These are phyloP conservation scores for Pterobdella sp. DNA, from an alignment of 2,888 invertebrate genomes.

Conservation along the genomic window DNA sequence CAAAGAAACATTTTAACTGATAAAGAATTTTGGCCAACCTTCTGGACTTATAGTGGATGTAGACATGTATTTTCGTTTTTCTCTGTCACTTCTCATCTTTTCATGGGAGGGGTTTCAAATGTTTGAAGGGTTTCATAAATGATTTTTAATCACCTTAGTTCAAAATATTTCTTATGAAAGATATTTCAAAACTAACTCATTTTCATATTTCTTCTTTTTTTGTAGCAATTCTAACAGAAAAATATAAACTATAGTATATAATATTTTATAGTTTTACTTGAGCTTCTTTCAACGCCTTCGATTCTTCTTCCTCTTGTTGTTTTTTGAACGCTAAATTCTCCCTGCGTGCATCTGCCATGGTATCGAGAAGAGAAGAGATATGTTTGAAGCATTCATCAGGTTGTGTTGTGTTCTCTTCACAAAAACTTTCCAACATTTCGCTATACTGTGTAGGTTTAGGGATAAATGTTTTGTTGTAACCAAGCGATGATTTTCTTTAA, in stretches of 20 bases:
- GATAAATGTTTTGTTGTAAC: neutral
- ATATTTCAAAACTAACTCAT: neutral
- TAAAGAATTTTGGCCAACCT: neutral
- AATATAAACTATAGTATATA: neutral
- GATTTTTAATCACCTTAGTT: too few species aligned
- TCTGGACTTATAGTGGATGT: neutral
- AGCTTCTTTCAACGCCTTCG: constrained; percentile 76
- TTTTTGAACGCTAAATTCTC: constrained; percentile 78
- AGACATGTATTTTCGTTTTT: neutral
- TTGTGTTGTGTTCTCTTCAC: constrained; percentile 70
- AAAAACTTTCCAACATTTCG: constrained; percentile 76
- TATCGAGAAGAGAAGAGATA: constrained; percentile 75
- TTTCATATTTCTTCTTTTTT: neutral
- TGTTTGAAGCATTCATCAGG: constrained; percentile 90
- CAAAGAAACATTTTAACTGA: too few species aligned
- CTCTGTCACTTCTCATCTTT: constrained; percentile 4
- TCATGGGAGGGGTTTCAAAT: too few species aligned
- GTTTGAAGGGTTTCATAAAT: too few species aligned
- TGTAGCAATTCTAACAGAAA: neutral
- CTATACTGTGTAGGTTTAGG: constrained; percentile 61
- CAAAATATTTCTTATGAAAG: neutral
- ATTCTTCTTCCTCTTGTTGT: constrained; percentile 79
- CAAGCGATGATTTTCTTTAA: neutral
- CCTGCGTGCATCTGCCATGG: constrained; percentile 72
- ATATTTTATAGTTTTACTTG: constrained; percentile 58